phyloP scores from a whole-genome alignment of 2,113 vertebrate genomes.

The Rhagologus leucostigma region DNA sequence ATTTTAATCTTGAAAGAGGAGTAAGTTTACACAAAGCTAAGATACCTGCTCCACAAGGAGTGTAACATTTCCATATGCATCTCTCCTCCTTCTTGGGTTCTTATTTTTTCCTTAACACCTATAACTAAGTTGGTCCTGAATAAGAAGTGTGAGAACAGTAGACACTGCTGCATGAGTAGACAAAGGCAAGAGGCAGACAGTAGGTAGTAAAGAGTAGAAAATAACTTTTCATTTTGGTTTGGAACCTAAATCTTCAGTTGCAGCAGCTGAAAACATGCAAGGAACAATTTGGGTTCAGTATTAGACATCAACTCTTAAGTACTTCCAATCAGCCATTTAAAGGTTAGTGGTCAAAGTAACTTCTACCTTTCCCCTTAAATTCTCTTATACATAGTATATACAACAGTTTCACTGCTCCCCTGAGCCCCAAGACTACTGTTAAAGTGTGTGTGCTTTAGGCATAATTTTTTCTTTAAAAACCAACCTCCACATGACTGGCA shows the following conservation, averaged over 20 bases:
- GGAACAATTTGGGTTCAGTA: slow-evolving; percentile 20
- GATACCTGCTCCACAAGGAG: slow-evolving; percentile 5
- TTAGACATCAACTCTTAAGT: neutral
- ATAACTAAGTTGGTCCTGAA: slow-evolving; percentile 43
- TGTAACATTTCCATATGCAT: neutral
- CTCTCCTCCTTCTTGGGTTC: neutral
- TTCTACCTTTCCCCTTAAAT: neutral
- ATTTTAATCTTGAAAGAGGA: slow-evolving; percentile 48
- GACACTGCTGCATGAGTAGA: slow-evolving; percentile 4
- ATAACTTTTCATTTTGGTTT: slow-evolving; percentile 15
- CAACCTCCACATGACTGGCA: slow-evolving; percentile 23
- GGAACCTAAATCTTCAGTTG: slow-evolving; percentile 15
- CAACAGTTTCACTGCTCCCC: slow-evolving; percentile 42
- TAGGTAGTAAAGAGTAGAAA: slow-evolving; percentile 59
- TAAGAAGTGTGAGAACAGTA: slow-evolving; percentile 8
- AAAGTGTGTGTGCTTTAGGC: slow-evolving; percentile 52
- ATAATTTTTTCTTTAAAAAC: slow-evolving; percentile 10
- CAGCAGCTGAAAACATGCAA: slow-evolving; percentile 62
- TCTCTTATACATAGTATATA: slow-evolving; percentile 66
- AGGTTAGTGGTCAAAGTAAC: slow-evolving; percentile 18
- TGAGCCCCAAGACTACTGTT: slow-evolving; percentile 55
- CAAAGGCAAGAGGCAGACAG: slow-evolving; percentile 36
- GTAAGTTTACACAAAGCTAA: slow-evolving; percentile 35
- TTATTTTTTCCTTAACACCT: slow-evolving; percentile 1
- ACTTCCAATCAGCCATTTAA: slow-evolving; percentile 10